Evolutionary conservation across 1,140 invertebrate genomes (phyloP).

Genomic region (Cheumatopsyche charites): DNA sequence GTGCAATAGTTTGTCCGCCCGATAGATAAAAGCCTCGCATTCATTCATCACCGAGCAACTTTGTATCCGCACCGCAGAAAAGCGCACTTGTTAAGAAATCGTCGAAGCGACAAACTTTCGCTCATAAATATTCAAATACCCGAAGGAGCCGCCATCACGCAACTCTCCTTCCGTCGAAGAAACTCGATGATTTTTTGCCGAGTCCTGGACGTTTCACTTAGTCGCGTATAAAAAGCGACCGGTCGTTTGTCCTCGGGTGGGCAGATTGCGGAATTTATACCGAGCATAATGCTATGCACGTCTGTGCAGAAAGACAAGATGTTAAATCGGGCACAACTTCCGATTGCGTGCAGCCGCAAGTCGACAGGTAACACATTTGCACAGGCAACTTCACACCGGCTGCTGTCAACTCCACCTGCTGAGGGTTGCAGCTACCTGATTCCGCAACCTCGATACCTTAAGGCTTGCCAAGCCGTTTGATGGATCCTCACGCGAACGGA

Average conservation of each 20-base stretch:
- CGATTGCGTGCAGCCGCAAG: conserved; percentile 9
- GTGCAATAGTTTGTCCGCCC: not conserved
- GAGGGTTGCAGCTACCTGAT: not conserved
- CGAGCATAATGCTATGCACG: not conserved
- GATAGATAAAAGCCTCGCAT: not conserved
- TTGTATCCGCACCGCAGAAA: too few relatives aligned
- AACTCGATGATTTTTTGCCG: not conserved
- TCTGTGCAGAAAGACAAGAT: conserved; percentile 11
- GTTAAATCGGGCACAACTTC: conserved; percentile 17
- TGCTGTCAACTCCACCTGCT: conserved; percentile 4
- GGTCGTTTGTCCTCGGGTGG: not conserved
- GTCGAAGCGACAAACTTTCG: not conserved
- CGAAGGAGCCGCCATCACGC: not conserved
- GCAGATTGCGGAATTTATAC: not conserved
- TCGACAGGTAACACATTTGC: conserved; percentile 16
- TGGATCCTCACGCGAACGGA: too few relatives aligned
- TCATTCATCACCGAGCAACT: too few relatives aligned
- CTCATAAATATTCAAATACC: conserved; percentile 16
- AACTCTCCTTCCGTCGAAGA: not conserved
- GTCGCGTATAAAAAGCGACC: not conserved
- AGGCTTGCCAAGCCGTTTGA: too few relatives aligned
- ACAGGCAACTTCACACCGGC: conserved; percentile 5
- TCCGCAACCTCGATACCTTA: too few relatives aligned
- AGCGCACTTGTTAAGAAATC: conserved; percentile 6
- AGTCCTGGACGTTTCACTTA: not conserved